Evolutionary conservation across 1,140 invertebrate genomes (phyloP).

Genomic region (Aphaenogaster ashmeadi): DNA sequence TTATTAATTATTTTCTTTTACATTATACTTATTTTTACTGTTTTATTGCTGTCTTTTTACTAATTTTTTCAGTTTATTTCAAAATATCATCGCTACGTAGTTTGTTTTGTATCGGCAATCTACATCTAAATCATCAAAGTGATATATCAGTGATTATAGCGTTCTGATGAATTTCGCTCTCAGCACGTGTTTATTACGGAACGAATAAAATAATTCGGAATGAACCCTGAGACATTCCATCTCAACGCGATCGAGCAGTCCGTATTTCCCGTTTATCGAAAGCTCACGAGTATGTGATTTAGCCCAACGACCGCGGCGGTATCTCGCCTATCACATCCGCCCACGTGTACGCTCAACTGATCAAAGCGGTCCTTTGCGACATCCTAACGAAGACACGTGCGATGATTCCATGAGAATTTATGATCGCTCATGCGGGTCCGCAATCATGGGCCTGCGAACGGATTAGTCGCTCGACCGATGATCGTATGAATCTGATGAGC

Average conservation of each 20-base stretch:
- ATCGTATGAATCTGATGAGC: slow-evolving; percentile 28
- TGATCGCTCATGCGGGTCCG: neutral
- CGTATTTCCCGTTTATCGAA: slow-evolving; percentile 13
- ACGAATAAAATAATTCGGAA: slow-evolving; percentile 1
- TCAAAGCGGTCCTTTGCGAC: slow-evolving; percentile 25
- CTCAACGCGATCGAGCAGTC: neutral
- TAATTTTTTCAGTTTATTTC: neutral
- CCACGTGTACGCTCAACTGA: neutral
- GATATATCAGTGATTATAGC: neutral
- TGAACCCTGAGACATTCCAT: neutral
- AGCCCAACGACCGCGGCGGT: slow-evolving; percentile 9
- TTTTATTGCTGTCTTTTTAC: neutral
- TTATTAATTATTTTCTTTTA: slow-evolving; percentile 9
- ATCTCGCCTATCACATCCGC: slow-evolving; percentile 18
- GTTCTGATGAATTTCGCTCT: neutral
- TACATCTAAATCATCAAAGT: neutral
- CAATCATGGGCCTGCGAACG: neutral
- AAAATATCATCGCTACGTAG: neutral
- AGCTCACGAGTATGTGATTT: neutral
- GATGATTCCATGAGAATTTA: slow-evolving; percentile 26
- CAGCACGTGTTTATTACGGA: neutral
- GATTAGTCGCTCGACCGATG: slow-evolving; percentile 36
- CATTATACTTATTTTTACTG: neutral
- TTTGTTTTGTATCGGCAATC: neutral
- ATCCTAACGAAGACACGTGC: slow-evolving; percentile 15